These are phyloP conservation scores for Dryobates pubescens DNA, from an alignment of 2,797 vertebrate species.

Conservation along the genomic window DNA sequence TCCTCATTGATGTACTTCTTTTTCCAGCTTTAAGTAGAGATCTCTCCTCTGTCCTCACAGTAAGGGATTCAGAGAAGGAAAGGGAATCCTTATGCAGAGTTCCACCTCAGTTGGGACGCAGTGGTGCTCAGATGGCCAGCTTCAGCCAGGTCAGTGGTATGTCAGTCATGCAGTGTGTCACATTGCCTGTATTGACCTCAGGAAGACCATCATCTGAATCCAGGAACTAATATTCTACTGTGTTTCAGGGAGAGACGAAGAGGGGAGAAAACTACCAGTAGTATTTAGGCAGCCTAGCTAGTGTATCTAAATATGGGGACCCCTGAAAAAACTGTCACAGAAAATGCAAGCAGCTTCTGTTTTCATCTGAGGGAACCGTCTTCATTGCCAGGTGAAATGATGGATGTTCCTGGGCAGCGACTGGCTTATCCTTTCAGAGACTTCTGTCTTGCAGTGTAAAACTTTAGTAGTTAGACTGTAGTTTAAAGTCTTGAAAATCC, in stretches of 20 bases:
- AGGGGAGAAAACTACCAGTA: neutral
- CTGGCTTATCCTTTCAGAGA: neutral
- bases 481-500: neutral
- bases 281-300: neutral
- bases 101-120: constrained; percentile 62
- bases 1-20: constrained; percentile 72
- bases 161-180: constrained; percentile 72
- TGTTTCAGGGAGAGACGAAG: neutral
- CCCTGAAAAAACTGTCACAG: neutral
- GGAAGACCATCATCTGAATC: constrained; percentile 45
- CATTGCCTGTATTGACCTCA: constrained; percentile 66
- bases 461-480: neutral
- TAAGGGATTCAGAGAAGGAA: constrained; percentile 72
- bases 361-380: neutral
- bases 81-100: constrained; percentile 72
- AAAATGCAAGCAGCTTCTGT: neutral
- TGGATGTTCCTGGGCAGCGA: neutral
- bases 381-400: neutral
- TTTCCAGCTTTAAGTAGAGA: constrained; percentile 74
- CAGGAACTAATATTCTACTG: neutral
- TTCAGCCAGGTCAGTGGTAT: constrained; percentile 70
- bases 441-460: neutral
- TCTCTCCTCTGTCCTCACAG: constrained; percentile 67
- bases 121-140: constrained; percentile 69
- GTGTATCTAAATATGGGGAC: neutral